Conservation (phyloP, 2,797 vertebrate genomes). For the Squalus acanthias region DNA sequence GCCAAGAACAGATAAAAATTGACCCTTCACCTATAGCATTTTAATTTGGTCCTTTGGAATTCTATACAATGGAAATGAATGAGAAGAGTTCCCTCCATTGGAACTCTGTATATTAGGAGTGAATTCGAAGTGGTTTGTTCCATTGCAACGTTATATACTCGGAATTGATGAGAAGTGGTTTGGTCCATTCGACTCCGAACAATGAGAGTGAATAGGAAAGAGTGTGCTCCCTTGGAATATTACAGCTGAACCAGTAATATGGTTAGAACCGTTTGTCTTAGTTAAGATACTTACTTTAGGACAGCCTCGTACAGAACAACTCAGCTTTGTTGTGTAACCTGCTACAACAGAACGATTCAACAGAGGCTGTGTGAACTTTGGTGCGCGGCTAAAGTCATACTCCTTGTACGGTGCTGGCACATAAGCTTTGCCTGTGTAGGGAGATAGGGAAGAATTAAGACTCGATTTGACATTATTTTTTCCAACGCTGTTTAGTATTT, state of each 20-base stretch:
- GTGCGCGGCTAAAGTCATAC: conserved; percentile 62
- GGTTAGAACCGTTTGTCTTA: not conserved
- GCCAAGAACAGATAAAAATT: too few relatives aligned
- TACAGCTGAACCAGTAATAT: not conserved
- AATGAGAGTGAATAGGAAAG: not conserved
- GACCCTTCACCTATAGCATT: too few relatives aligned
- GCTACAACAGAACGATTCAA: conserved; percentile 72
- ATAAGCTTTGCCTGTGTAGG: conserved; percentile 54
- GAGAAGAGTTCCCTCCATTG: not conserved
- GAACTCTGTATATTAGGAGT: not conserved
- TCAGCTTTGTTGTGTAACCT: conserved; percentile 76
- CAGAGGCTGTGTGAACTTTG: conserved; percentile 75
- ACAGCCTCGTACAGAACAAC: conserved; percentile 73
- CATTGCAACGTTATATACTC: not conserved
- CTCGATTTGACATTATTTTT: not conserved
- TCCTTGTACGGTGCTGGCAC: conserved; percentile 62
- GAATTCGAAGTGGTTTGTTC: not conserved
- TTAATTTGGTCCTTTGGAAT: not conserved
- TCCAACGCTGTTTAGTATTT: not conserved
- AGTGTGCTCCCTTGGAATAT: not conserved
- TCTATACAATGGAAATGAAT: not conserved
- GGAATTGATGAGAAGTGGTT: not conserved
- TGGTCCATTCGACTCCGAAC: not conserved
- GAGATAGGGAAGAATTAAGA: not conserved
- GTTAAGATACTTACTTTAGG: conserved; percentile 64